Percentiles rank a stretch among this genome's conserved stretches.
Evolutionary conservation across 2,113 vertebrate species (phyloP).

Genomic region (Rafetus swinhoei): DNA sequence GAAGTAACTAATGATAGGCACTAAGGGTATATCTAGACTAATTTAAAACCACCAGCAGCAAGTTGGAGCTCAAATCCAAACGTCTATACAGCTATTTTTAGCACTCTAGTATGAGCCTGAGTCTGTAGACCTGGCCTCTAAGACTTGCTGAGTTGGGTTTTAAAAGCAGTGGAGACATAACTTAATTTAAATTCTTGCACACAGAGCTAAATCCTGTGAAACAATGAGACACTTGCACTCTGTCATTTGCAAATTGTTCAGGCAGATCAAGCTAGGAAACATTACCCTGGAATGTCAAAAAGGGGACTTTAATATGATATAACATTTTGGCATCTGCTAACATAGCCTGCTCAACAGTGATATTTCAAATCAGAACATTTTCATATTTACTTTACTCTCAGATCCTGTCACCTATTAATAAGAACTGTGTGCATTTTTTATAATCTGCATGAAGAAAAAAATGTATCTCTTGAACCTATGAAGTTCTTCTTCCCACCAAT

Average conservation of each 20-base stretch:
- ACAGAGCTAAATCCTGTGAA: neutral
- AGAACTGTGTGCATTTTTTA: neutral
- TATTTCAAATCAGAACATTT: neutral
- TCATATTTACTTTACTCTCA: neutral
- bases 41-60: neutral
- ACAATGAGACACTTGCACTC: neutral
- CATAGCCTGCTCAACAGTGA: neutral
- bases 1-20: neutral
- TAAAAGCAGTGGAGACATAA: neutral
- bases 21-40: neutral
- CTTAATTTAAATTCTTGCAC: neutral
- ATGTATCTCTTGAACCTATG: neutral
- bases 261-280: conserved; percentile 15
- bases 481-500: neutral
- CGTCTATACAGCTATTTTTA: neutral
- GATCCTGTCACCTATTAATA: neutral
- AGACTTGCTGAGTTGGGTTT: neutral
- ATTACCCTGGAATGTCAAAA: neutral
- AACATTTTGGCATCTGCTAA: neutral
- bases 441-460: neutral
- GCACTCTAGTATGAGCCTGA: neutral
- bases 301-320: neutral
- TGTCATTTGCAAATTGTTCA: neutral
- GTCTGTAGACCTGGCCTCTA: neutral
- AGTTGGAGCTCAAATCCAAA: neutral